phyloP scores from a whole-genome alignment of 2,113 vertebrate species.

The Cavia porcellus region DNA sequence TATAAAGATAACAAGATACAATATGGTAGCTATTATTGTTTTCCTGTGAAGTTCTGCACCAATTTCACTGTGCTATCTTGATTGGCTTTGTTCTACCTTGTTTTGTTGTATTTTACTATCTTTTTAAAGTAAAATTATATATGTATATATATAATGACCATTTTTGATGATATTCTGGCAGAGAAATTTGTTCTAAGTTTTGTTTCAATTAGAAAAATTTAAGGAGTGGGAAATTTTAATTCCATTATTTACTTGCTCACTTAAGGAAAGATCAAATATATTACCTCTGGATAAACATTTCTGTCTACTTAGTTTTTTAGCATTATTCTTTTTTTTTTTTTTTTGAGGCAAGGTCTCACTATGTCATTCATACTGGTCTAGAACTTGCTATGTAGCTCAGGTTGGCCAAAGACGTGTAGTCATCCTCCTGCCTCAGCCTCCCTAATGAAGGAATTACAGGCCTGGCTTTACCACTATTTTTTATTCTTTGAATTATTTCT shows the following conservation, averaged over 20 bases:
- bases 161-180: not conserved
- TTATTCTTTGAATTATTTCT: not conserved
- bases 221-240: not conserved
- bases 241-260: not conserved
- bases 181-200: not conserved
- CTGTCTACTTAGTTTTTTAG: not conserved
- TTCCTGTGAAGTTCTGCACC: too few relatives aligned
- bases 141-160: not conserved
- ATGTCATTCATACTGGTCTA: not conserved
- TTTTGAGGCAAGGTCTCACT: not conserved
- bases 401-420: not conserved
- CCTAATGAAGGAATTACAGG: not conserved
- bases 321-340: not conserved
- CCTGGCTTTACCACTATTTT: not conserved
- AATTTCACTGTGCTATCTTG: too few relatives aligned
- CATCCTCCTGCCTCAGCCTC: not conserved
- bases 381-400: not conserved
- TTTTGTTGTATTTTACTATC: too few relatives aligned
- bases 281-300: not conserved
- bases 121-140: too few relatives aligned
- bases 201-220: not conserved
- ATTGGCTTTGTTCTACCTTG: too few relatives aligned
- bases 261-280: conserved; percentile 4
- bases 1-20: too few relatives aligned
- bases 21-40: too few relatives aligned